Percentiles rank a stretch among this genome's conserved stretches.
phyloP scores from a whole-genome alignment of 1,140 invertebrate species.

The Rhopalosiphum maidis region DNA sequence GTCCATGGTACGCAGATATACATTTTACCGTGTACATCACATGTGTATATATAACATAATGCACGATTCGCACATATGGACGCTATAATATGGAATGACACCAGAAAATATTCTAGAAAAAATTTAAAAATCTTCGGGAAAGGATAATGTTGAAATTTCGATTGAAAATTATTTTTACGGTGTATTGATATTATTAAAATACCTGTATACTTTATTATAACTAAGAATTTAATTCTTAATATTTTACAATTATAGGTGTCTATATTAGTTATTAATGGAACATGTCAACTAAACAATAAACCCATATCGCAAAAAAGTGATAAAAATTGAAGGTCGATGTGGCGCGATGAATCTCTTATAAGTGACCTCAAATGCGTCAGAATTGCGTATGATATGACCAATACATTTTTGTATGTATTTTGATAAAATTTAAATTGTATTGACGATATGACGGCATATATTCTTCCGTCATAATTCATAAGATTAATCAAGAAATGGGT shows the following conservation, averaged over 20 bases:
- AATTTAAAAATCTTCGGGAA: background rate
- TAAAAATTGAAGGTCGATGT: conserved; percentile 31
- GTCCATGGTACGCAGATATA: background rate
- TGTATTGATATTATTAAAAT: background rate
- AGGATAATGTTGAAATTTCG: background rate
- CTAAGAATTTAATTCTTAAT: background rate
- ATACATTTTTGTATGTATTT: background rate
- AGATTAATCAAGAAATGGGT: background rate
- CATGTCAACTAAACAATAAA: background rate
- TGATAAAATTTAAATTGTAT: background rate
- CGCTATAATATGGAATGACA: conserved; percentile 29
- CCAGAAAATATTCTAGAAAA: background rate
- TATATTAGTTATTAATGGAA: background rate
- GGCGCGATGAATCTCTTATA: background rate
- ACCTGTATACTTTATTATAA: background rate
- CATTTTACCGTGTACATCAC: background rate
- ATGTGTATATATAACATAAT: background rate
- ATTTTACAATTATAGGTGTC: too few relatives aligned
- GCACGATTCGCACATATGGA: background rate
- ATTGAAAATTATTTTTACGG: background rate
- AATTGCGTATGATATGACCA: background rate
- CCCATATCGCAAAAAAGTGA: background rate
- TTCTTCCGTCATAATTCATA: background rate
- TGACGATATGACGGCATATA: background rate
- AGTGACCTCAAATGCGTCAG: background rate